Evolutionary conservation across 2,113 vertebrate species (phyloP).

Genomic region (Chroicocephalus ridibundus): DNA sequence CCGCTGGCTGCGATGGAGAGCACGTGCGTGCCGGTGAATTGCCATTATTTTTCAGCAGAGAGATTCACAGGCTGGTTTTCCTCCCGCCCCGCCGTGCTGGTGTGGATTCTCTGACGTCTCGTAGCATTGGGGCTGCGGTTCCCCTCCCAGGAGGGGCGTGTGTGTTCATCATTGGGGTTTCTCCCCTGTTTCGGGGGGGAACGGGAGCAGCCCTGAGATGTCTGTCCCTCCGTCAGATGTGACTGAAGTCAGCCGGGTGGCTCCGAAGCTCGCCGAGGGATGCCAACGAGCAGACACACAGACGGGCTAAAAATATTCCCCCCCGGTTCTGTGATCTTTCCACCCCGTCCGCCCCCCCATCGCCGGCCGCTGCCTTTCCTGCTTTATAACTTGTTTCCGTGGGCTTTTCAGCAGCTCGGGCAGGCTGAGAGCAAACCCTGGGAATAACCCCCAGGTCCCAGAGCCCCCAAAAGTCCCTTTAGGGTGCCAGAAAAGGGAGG

Average conservation of each 20-base stretch:
- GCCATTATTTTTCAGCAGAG: neutral
- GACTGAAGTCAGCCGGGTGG: neutral
- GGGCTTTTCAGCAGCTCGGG: neutral
- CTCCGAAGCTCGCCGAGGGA: neutral
- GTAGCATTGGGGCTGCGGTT: fast-evolving
- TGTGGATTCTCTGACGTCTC: neutral
- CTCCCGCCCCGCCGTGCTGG: fast-evolving
- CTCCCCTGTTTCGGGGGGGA: neutral
- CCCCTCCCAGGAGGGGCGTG: no score
- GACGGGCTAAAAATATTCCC: conserved; percentile 38
- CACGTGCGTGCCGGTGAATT: fast-evolving
- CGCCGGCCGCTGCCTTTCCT: neutral
- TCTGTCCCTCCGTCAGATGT: neutral
- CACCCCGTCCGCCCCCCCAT: neutral
- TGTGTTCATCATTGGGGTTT: neutral
- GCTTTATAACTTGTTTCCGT: neutral
- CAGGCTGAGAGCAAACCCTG: neutral
- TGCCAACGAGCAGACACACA: neutral
- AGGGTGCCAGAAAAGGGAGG: neutral
- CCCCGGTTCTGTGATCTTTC: neutral
- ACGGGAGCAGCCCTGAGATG: neutral
- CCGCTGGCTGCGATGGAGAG: neutral
- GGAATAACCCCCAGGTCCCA: neutral
- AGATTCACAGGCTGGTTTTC: neutral
- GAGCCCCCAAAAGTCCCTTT: neutral